phyloP scores from a whole-genome alignment of 2,888 invertebrate genomes.

The Villa cingulata region DNA sequence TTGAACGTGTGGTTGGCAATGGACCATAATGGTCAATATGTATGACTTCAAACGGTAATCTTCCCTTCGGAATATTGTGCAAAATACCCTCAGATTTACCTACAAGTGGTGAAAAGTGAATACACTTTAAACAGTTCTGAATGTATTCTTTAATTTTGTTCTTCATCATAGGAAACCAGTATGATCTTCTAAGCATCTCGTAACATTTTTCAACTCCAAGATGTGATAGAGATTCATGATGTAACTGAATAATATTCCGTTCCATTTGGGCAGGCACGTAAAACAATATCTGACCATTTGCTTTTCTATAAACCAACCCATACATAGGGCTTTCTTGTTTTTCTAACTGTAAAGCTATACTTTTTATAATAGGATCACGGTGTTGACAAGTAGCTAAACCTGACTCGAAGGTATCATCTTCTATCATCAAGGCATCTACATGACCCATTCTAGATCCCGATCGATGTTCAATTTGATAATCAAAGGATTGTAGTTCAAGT shows the following conservation, averaged over 20 bases:
- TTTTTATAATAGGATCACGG: constrained; percentile 14
- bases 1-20: background rate
- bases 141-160: too few relatives aligned
- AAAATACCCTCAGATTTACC: too few relatives aligned
- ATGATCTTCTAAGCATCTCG: constrained; percentile 13
- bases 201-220: constrained; percentile 20
- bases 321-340: constrained; percentile 8
- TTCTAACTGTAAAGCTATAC: constrained; percentile 14
- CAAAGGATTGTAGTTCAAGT: constrained; percentile 14
- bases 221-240: constrained; percentile 22
- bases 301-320: constrained; percentile 10
- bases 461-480: constrained; percentile 16
- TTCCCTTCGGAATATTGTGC: too few relatives aligned
- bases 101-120: too few relatives aligned
- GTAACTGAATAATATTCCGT: constrained; percentile 13
- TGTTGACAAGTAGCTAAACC: constrained; percentile 10
- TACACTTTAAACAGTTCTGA: too few relatives aligned
- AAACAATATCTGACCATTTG: constrained; percentile 4
- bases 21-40: too few relatives aligned
- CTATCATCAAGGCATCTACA: constrained; percentile 18
- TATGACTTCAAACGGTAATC: too few relatives aligned
- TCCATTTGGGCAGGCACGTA: constrained; percentile 17
- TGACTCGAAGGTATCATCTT: constrained; percentile 10
- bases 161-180: constrained; percentile 24
- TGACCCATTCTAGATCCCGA: constrained; percentile 19